These are phyloP conservation scores for Megaptera novaeangliae DNA, from an alignment of 2,113 vertebrate genomes.

Conservation along the genomic window DNA sequence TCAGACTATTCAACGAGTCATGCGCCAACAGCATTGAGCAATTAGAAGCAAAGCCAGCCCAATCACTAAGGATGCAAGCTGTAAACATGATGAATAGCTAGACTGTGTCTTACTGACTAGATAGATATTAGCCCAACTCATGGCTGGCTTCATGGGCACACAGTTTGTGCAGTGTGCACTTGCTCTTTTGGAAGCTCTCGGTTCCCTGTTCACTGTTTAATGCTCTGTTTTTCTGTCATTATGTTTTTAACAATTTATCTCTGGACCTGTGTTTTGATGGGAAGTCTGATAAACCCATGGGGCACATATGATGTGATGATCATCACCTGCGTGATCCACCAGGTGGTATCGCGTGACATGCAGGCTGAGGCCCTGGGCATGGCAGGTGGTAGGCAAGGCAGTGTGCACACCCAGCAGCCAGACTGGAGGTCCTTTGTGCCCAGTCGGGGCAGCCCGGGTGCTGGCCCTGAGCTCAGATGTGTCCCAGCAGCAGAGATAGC, in stretches of 20 bases:
- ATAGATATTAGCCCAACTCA: background rate
- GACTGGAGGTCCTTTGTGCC: background rate
- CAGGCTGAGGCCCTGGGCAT: too few relatives aligned
- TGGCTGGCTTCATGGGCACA: background rate
- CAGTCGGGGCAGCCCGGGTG: too few relatives aligned
- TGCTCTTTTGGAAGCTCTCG: background rate
- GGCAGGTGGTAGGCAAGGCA: fast-evolving
- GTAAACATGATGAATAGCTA: background rate
- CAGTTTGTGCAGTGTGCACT: background rate
- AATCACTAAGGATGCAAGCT: background rate
- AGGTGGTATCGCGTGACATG: too few relatives aligned
- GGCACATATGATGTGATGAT: background rate
- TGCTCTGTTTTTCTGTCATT: background rate
- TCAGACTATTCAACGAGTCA: background rate
- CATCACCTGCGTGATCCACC: too few relatives aligned
- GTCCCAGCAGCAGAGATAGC: background rate
- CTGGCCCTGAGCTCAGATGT: too few relatives aligned
- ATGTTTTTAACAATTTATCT: background rate
- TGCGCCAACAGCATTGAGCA: background rate
- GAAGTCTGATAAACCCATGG: fast-evolving
- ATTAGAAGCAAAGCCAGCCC: background rate
- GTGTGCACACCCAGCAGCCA: fast-evolving
- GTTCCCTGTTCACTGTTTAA: background rate
- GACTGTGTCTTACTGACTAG: background rate
- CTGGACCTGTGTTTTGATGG: background rate